Base-by-base conservation (phyloP, 1,140 invertebrate genomes). In the Sycobia sp. region DNA sequence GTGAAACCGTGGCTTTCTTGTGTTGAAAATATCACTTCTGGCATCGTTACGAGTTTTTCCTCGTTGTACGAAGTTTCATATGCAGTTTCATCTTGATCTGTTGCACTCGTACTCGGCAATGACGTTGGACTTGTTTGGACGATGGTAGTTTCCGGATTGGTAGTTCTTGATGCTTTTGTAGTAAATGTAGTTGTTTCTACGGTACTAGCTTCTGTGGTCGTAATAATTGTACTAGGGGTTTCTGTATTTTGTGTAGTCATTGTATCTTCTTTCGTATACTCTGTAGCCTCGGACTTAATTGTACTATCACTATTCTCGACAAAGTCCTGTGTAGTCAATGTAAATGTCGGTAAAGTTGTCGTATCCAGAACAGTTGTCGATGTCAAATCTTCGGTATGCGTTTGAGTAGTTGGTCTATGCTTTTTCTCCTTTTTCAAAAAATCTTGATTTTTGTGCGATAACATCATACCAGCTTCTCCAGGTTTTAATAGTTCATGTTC, bases 381-480 rank as follows among this genome's bases (percentile, higher is more conserved):
- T 1, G 46, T 43, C 2, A 27, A 4, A 4, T 23, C 34, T 2
- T 51, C 47, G 11, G n/a, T 1, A 20, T 43, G 38, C 0, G 46
- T 1, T 10, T 25, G 0, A 0, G 53, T 50, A 9, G 61, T 34
- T 2, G 41, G 46, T 1, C n/a, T 51, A 7, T 41, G 54, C 18
- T 22, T 41, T 5, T 56, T 49, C 10, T 56, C 39, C 13, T 25
- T 9, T 20, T n/a, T 22, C 3, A 50, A 18, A 3, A 57, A 4
- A 1, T 67, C 69, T 39, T 63, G 71, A 41, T 64, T 67, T 39
- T 68, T 68, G 0, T 67, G 43, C 2, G 73, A 69, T 59, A 74
- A 71, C 14, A 73, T 77, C 61, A 76, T 73, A 1, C 78, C 77
- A 7, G 78, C 75, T 34, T 80, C 79, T 7, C 78, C 74, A 10